Conservation (phyloP, 2,888 invertebrate species). For the Agrilus biguttatus region DNA sequence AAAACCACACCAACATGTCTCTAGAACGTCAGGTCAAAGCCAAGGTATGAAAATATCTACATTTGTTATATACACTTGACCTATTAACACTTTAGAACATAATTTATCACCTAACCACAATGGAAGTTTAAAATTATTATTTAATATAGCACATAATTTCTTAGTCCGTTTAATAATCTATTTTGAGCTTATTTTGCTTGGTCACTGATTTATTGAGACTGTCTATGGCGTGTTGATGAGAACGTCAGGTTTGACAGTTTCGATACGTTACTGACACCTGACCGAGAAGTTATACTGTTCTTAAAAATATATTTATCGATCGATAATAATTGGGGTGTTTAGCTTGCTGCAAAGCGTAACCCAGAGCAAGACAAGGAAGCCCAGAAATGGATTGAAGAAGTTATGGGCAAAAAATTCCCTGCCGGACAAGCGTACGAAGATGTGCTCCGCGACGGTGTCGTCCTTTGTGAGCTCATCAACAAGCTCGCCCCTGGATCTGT, state of each 20-base stretch:
- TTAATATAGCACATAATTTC: too few species aligned
- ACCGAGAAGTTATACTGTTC: too few species aligned
- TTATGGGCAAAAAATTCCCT: slow-evolving; percentile 81
- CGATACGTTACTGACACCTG: too few species aligned
- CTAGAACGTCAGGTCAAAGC: slow-evolving; percentile 83
- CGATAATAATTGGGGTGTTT: background rate
- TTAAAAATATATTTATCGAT: too few species aligned
- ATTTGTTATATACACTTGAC: too few species aligned
- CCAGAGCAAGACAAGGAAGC: slow-evolving; percentile 73
- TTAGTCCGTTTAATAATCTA: too few species aligned
- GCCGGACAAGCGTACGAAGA: slow-evolving; percentile 72
- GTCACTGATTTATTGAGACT: too few species aligned
- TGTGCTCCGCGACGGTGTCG: slow-evolving; percentile 78
- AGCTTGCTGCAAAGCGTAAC: slow-evolving; percentile 76
- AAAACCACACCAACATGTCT: slow-evolving; percentile 49
- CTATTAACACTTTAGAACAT: too few species aligned
- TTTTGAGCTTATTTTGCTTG: too few species aligned
- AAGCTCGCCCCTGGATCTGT: slow-evolving; percentile 79
- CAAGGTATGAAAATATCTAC: slow-evolving; percentile 44
- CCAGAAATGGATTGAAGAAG: slow-evolving; percentile 81
- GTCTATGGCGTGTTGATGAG: too few species aligned
- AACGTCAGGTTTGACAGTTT: too few species aligned
- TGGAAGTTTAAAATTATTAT: background rate
- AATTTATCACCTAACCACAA: too few species aligned
- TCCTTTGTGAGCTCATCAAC: slow-evolving; percentile 91